Evolutionary conservation across 2,113 vertebrate species (phyloP).

Genomic region (Eira barbara): DNA sequence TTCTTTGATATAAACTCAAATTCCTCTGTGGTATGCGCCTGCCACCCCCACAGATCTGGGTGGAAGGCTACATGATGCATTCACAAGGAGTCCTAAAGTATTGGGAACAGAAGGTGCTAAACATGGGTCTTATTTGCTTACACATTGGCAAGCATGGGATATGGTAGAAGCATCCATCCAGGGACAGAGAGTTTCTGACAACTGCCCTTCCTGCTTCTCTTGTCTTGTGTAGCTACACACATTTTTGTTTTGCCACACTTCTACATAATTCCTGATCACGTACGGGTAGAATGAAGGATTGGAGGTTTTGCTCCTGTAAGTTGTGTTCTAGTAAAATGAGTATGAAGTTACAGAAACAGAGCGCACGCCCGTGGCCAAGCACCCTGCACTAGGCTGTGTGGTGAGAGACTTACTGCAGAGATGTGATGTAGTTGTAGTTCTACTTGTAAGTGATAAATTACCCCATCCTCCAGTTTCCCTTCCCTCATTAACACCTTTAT

Average conservation of each 20-base stretch:
- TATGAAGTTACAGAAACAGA: background rate
- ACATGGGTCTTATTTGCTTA: conserved; percentile 25
- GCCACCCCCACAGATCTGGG: background rate
- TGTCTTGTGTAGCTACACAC: background rate
- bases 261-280: background rate
- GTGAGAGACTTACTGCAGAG: background rate
- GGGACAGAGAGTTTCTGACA: background rate
- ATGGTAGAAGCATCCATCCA: background rate
- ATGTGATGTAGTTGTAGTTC: background rate
- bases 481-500: background rate
- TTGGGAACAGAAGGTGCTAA: conserved; percentile 8
- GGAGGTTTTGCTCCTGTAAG: background rate
- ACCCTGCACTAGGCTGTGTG: no score
- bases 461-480: background rate
- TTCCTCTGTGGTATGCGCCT: background rate
- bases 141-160: background rate
- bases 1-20: conserved; percentile 19
- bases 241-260: background rate
- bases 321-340: background rate
- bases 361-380: accelerated
- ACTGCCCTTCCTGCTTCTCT: background rate
- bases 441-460: background rate
- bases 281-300: background rate
- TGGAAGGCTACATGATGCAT: background rate
- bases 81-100: conserved; percentile 21